A percentile compares a stretch with the other conserved stretches of the same genome.
These are phyloP conservation scores for Andrena bucephala DNA, from an alignment of 2,888 invertebrate genomes.

Conservation along the genomic window DNA sequence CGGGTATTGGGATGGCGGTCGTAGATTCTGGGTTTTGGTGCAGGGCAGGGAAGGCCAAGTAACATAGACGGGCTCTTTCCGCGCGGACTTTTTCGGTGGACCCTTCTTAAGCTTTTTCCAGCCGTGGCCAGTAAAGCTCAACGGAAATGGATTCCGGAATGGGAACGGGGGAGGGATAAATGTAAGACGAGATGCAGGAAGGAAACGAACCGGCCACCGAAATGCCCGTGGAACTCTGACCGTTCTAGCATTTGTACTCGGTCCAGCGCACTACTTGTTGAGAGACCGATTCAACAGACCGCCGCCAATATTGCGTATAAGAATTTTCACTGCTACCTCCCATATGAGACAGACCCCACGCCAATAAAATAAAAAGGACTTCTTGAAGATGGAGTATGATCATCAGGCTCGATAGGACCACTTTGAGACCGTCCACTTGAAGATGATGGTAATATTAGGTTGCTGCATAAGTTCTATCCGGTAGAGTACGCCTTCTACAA, in stretches of 20 bases:
- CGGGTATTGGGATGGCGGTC: slow-evolving; percentile 54
- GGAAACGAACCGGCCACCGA: slow-evolving; percentile 67
- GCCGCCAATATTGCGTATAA: slow-evolving; percentile 57
- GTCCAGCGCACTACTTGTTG: slow-evolving; percentile 59
- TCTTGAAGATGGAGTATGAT: too few species aligned
- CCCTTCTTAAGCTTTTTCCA: slow-evolving; percentile 58
- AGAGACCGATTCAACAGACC: slow-evolving; percentile 58
- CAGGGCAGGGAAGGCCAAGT: slow-evolving; percentile 33
- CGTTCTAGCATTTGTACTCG: slow-evolving; percentile 43
- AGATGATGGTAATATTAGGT: too few species aligned
- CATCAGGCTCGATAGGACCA: too few species aligned
- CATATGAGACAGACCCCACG: slow-evolving; percentile 7
- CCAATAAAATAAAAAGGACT: too few species aligned
- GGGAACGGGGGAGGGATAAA: slow-evolving; percentile 65
- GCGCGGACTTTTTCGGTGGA: slow-evolving; percentile 34
- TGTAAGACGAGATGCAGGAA: slow-evolving; percentile 71
- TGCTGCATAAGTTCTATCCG: too few species aligned
- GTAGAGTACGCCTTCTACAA: too few species aligned
- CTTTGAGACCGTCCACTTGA: too few species aligned
- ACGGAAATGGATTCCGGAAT: slow-evolving; percentile 69
- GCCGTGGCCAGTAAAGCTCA: slow-evolving; percentile 65
- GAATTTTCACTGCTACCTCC: slow-evolving; percentile 51
- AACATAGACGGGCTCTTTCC: slow-evolving; percentile 31
- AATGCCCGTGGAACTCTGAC: slow-evolving; percentile 59
- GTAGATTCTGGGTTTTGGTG: slow-evolving; percentile 62